Conservation (phyloP, 2,888 invertebrate genomes). For the Sturmia bella region DNA sequence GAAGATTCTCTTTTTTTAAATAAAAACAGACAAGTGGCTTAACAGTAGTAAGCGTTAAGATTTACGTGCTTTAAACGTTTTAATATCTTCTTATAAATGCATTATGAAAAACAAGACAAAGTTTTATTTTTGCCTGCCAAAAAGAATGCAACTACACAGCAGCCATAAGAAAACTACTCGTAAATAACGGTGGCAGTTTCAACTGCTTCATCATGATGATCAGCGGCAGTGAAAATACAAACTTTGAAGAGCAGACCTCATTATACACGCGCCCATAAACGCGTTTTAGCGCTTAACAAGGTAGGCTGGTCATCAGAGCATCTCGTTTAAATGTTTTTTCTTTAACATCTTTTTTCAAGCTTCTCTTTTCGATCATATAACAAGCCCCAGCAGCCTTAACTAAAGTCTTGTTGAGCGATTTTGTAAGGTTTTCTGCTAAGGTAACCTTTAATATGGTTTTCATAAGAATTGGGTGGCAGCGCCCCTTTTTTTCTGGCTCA, state of each 20-base stretch:
- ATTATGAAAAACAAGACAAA: constrained; percentile 38
- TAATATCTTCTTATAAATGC: constrained; percentile 67
- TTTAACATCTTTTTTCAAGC: constrained; percentile 28
- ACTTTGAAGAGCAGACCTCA: constrained; percentile 23
- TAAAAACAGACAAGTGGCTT: constrained; percentile 58
- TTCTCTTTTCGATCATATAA: constrained; percentile 24
- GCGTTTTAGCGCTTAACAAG: constrained; percentile 72
- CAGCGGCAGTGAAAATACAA: constrained; percentile 20
- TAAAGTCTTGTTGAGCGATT: constrained; percentile 65
- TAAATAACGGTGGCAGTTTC: constrained; percentile 67
- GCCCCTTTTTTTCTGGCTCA: constrained; percentile 55
- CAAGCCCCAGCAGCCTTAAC: constrained; percentile 38
- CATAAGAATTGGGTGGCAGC: constrained; percentile 66
- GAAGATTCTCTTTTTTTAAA: not conserved
- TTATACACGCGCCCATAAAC: constrained; percentile 65
- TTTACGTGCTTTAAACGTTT: constrained; percentile 65
- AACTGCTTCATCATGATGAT: constrained; percentile 42
- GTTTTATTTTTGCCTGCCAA: not conserved
- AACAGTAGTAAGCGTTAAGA: constrained; percentile 70
- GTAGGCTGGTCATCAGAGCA: constrained; percentile 61
- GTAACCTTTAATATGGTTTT: not conserved
- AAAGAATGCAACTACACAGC: constrained; percentile 11
- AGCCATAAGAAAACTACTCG: constrained; percentile 6
- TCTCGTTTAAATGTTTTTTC: constrained; percentile 55
- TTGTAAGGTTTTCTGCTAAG: constrained; percentile 50